Evolutionary conservation across 2,113 vertebrate genomes (phyloP).

Genomic region (Prietella phreatophila): DNA sequence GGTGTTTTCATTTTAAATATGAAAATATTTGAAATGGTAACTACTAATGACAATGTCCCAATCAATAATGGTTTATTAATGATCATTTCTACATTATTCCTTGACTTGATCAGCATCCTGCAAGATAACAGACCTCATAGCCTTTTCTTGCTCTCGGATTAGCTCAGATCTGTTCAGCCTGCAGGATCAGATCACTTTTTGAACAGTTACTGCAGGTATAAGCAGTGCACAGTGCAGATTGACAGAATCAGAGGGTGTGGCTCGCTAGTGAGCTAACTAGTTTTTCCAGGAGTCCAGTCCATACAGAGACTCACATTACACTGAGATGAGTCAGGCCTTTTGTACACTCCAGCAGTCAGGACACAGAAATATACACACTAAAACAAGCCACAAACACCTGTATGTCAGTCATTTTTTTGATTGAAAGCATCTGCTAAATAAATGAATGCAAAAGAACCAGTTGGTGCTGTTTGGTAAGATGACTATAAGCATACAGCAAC

Average conservation of each 20-base stretch:
- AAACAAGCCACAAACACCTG: background rate
- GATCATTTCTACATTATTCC: no score
- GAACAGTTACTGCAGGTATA: slow-evolving; percentile 8
- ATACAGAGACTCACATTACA: slow-evolving; percentile 25
- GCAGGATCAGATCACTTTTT: slow-evolving; percentile 25
- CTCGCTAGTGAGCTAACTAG: slow-evolving; percentile 29
- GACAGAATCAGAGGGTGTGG: slow-evolving; percentile 36
- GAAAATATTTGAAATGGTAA: no score
- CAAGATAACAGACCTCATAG: slow-evolving; percentile 1
- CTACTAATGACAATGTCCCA: no score
- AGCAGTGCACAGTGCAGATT: background rate
- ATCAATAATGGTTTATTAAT: no score
- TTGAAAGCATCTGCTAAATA: background rate
- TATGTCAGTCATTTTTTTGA: no score
- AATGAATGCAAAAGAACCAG: background rate
- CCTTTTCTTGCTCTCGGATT: slow-evolving; percentile 53
- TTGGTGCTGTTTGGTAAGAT: background rate
- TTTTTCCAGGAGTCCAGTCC: slow-evolving; percentile 18
- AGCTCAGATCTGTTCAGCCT: slow-evolving; percentile 52
- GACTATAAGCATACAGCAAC: background rate
- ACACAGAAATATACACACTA: background rate
- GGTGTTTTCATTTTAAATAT: no score
- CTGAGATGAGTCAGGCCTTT: background rate
- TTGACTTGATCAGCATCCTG: slow-evolving; percentile 62
- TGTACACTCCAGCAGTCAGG: background rate